Conservation (phyloP, 2,888 invertebrate genomes). For the Vandiemenella viatica region DNA sequence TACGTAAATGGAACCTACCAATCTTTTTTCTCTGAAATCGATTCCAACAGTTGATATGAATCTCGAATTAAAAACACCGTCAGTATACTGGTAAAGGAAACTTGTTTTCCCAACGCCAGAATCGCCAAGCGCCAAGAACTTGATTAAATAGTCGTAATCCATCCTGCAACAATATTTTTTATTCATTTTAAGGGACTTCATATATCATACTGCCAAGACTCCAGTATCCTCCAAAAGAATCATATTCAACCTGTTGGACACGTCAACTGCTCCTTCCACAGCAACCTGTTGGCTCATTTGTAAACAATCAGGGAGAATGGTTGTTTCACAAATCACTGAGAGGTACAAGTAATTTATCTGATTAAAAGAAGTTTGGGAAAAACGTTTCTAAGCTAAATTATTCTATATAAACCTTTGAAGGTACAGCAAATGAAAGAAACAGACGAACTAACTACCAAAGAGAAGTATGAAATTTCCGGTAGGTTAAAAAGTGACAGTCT, state of each 20-base stretch:
- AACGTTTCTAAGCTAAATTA: no score
- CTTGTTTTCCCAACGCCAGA: conserved; percentile 96
- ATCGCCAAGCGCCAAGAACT: conserved; percentile 88
- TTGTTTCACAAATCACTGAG: no score
- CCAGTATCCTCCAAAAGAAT: neutral
- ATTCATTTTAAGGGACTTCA: neutral
- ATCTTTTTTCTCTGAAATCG: conserved; percentile 89
- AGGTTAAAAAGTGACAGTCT: no score
- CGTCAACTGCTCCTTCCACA: neutral
- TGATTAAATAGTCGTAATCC: conserved; percentile 87
- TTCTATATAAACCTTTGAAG: no score
- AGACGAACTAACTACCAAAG: no score
- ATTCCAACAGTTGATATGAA: conserved; percentile 96
- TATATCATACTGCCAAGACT: neutral
- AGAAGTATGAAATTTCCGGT: no score
- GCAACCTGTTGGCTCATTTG: neutral
- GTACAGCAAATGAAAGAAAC: no score
- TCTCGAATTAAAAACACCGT: conserved; percentile 77
- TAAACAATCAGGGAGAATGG: no score
- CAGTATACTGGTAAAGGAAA: conserved; percentile 89
- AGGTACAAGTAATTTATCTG: no score
- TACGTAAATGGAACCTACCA: conserved; percentile 43
- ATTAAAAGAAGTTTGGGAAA: no score
- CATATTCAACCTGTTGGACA: neutral
- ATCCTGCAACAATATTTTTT: conserved; percentile 25